Conservation (phyloP, 2,888 invertebrate genomes). For the Chrysolina haemoptera region DNA sequence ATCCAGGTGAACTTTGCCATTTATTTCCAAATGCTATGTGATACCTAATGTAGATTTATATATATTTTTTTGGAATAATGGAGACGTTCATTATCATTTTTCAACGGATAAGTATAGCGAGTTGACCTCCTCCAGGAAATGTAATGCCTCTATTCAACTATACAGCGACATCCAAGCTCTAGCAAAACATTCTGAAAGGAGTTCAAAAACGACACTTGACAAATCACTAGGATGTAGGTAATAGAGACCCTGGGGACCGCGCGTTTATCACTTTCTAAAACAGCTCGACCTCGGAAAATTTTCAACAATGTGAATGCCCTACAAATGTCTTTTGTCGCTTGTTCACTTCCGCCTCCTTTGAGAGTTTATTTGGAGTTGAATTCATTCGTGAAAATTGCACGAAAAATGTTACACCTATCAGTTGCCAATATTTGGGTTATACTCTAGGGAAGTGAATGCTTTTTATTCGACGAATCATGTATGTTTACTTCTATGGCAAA, state of each 20-base stretch:
- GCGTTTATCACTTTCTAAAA: constrained; percentile 42
- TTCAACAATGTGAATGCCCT: constrained; percentile 34
- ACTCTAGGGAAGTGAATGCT: background rate
- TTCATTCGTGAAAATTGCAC: constrained; percentile 12
- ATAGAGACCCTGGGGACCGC: constrained; percentile 40
- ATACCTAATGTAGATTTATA: no score
- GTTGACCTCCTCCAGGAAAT: background rate
- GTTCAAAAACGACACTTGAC: constrained; percentile 41
- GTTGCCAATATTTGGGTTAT: constrained; percentile 7
- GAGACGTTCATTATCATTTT: no score
- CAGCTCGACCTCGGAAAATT: constrained; percentile 38
- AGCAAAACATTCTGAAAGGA: constrained; percentile 38
- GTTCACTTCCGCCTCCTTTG: constrained; percentile 26
- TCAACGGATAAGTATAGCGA: background rate
- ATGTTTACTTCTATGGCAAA: no score
- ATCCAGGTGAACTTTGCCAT: no score
- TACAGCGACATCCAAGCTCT: constrained; percentile 28
- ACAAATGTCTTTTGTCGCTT: constrained; percentile 31
- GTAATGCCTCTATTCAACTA: constrained; percentile 30
- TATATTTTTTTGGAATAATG: no score
- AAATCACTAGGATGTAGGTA: constrained; percentile 41
- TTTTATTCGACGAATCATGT: background rate
- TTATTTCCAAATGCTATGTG: no score
- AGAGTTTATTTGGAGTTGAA: constrained; percentile 16
- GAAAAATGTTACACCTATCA: constrained; percentile 29